Conservation (phyloP, 1,140 invertebrate species). For the Drosophila auraria region DNA sequence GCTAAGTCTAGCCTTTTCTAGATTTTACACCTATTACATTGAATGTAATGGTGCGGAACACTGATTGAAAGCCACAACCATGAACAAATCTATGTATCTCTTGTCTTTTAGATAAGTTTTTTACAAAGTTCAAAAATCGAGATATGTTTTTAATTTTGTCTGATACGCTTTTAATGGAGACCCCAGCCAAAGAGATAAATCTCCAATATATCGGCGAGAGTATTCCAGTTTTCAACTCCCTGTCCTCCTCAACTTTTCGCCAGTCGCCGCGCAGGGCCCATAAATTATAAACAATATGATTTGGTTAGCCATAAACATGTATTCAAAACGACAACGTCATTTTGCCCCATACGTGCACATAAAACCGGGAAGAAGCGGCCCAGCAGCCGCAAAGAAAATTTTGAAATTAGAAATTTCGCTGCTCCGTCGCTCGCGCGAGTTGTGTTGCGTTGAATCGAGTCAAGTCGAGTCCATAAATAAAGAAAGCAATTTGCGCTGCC, state of each 20-base stretch:
- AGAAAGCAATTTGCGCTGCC: conserved; percentile 74
- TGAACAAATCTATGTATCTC: too few species aligned
- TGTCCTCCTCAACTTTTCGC: conserved; percentile 9
- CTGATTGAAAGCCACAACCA: too few species aligned
- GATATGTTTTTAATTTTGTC: not conserved
- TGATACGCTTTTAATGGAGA: not conserved
- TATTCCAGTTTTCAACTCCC: conserved; percentile 21
- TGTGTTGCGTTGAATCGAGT: conserved; percentile 53
- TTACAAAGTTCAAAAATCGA: not conserved
- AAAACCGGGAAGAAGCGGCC: conserved; percentile 41
- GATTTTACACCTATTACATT: too few species aligned
- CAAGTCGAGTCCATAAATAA: conserved; percentile 79
- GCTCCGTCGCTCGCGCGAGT: conserved; percentile 22
- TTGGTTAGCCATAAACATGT: conserved; percentile 72
- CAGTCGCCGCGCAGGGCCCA: conserved; percentile 24
- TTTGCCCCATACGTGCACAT: conserved; percentile 44
- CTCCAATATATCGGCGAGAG: not conserved
- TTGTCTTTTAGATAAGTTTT: not conserved
- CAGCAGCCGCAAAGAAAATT: conserved; percentile 38
- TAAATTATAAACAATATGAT: conserved; percentile 80
- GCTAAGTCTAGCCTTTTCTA: too few species aligned
- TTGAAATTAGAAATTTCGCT: conserved; percentile 79
- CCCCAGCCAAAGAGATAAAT: not conserved
- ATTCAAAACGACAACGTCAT: conserved; percentile 73
- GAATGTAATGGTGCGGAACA: too few species aligned